Base-by-base conservation (phyloP, 2,797 vertebrate species). In the Chloroceryle inda region DNA sequence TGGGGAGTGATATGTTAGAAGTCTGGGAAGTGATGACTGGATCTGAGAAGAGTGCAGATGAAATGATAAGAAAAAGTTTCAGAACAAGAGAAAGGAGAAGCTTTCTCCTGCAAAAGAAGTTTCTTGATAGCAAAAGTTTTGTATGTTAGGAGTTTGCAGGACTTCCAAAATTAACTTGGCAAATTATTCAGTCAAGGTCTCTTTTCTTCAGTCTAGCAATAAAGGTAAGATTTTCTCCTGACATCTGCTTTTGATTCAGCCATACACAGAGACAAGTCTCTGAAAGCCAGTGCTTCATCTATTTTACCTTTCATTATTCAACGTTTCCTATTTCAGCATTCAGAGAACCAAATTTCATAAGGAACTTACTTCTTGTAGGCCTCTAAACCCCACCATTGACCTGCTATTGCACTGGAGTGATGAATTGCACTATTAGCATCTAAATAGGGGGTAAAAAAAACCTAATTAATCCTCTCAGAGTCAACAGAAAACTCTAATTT, bases 31-130 rank as follows among this genome's bases (percentile, higher is more conserved):
- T 42, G 55, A 37, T 59, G 82, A 62, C 35, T 69, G 59, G 40
- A 67, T 88, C n/a, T 83, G 76, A 61, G 83, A 78, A 86, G 33
- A 55, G 42, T 53, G 59, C 63, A 63, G 80, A n/a, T 24, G 33
- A 58, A 74, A 85, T 11, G 19, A n/a, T 2, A 66, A 45, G 52
- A 82, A 53, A 63, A 74, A 66, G 47, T 42, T 95, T 85, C 61
- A 71, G 86, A 84, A 37, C 58, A 67, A 84, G 56, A 1, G 2
- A 68, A 88, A 79, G 67, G 79, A 85, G 82, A 63, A 8, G 26
- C 22, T 82, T 88, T 89, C 40, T 93, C 49, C 45, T 88, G 53
- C 42, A 85, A 85, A 45, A 76, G 91, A 85, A 79, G 76, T 62
- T 53, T 90, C 63, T 77, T 85, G 59, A 55, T 8, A 85, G 85